Base-by-base conservation (phyloP, 1,140 invertebrate genomes). In the Holotrichia oblita region DNA sequence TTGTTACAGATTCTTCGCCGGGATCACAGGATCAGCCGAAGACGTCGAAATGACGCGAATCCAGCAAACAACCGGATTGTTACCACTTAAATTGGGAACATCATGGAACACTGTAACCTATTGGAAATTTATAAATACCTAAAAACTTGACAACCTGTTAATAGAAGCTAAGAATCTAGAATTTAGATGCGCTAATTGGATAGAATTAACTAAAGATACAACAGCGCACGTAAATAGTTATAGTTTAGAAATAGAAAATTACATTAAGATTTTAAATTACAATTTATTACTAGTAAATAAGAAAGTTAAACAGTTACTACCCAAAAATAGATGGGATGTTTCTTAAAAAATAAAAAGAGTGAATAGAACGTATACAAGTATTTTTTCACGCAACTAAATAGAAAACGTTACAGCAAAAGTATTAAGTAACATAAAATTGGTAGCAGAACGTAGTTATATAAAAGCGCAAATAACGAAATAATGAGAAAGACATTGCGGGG, bases 91-190 rank as follows among this genome's bases (percentile, higher is more conserved):
- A 41, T n/a, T 42, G 17, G 73, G 73, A 42, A 9, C 40, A n/a
- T 12, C 73, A 41, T 74, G 27, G 27, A 74, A 74, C 40, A 42
- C n/a, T 40, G 17, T n/a, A 12, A 41, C 40, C 3, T 42, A 74
- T 42, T 74, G n/a, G 41, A 76, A 76, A 22, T 24, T 55, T 27
- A 55, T 76, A 7, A 55, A 59, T 76, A 76, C 20, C 10, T 40
- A 41, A 14, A 40, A 74, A 2, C 40, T 74, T 40, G 34, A 42
- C n/a, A 10, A 69, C 24, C 6, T 69, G 10, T 27, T 27, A 69
- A 22, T 14, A 69, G 7, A 69, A 69, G 22, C 24, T 27, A 69
- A 22, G 22, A 22, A 69, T 27, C 22, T 69, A 69, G 61, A 69
- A 69, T 12, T 10, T 69, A 69, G 4, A 27, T 69, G 27, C 22